phyloP scores from a whole-genome alignment of 2,888 invertebrate genomes.

The Tiphia femorata region DNA sequence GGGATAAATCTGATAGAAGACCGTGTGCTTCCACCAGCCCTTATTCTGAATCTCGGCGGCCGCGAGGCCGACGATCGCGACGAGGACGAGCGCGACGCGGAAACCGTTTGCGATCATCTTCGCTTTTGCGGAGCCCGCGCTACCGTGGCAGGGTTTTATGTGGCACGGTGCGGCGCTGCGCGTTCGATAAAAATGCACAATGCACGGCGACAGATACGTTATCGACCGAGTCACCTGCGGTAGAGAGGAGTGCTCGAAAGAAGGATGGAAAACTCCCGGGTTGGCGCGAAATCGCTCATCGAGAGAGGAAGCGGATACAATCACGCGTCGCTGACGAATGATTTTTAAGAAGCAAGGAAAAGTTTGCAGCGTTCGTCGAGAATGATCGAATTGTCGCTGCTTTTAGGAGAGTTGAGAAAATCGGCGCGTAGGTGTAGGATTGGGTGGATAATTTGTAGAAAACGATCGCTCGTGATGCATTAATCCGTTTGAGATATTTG shows the following conservation, averaged over 20 bases:
- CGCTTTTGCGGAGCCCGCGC: conserved; percentile 10
- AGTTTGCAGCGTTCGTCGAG: too few relatives aligned
- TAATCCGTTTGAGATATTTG: too few relatives aligned
- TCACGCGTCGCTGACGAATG: too few relatives aligned
- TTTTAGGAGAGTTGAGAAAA: too few relatives aligned
- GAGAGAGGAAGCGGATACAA: background rate
- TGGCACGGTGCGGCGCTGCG: background rate
- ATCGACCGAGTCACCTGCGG: conserved; percentile 15
- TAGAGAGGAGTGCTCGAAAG: background rate
- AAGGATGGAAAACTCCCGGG: background rate
- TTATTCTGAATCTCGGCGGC: conserved; percentile 47
- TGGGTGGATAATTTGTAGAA: too few relatives aligned
- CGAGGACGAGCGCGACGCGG: conserved; percentile 24
- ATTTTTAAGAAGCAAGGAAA: too few relatives aligned
- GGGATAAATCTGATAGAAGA: conserved; percentile 63
- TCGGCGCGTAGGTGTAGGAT: too few relatives aligned
- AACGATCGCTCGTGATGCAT: too few relatives aligned
- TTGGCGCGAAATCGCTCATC: background rate
- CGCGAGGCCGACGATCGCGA: conserved; percentile 25
- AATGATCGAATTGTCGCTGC: too few relatives aligned
- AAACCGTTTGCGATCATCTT: conserved; percentile 7
- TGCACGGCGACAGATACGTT: background rate
- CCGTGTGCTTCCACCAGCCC: conserved; percentile 61
- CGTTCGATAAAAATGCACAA: conserved; percentile 10
- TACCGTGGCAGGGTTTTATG: conserved; percentile 24